phyloP scores from a whole-genome alignment of 2,888 invertebrate genomes.

The Nomada fucata region DNA sequence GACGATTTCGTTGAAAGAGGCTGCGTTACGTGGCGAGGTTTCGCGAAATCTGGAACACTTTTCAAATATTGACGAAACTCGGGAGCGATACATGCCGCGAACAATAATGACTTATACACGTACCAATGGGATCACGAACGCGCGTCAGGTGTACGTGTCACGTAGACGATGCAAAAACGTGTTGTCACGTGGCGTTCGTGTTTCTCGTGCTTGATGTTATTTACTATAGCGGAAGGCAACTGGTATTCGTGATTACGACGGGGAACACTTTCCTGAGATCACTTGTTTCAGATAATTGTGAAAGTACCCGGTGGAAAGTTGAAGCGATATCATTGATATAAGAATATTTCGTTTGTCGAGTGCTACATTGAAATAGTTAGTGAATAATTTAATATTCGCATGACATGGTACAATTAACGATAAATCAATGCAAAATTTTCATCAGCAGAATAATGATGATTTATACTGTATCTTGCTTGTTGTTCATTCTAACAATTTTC shows the following conservation, averaged over 20 bases:
- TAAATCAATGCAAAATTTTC: too few species aligned
- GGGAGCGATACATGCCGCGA: conserved; percentile 25
- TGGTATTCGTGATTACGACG: background rate
- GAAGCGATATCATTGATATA: too few species aligned
- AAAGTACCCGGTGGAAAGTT: background rate
- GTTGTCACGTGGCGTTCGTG: background rate
- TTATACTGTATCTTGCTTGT: too few species aligned
- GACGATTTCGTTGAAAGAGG: background rate
- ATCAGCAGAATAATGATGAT: too few species aligned
- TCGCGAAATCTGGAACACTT: conserved; percentile 46
- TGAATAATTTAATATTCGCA: too few species aligned
- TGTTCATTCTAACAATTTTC: too few species aligned
- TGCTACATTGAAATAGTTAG: too few species aligned
- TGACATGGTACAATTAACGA: too few species aligned
- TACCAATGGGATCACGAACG: conserved; percentile 3
- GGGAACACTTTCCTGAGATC: background rate
- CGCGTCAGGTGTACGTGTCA: background rate
- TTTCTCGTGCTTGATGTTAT: conserved; percentile 12
- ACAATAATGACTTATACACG: conserved; percentile 60
- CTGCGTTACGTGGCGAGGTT: conserved; percentile 28
- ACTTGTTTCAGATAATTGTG: background rate
- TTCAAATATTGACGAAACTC: conserved; percentile 61
- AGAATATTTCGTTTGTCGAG: too few species aligned
- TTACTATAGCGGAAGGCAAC: background rate
- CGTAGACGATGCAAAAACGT: background rate